Evolutionary conservation across 2,797 vertebrate genomes (phyloP).

Genomic region (Tamandua tetradactyla): DNA sequence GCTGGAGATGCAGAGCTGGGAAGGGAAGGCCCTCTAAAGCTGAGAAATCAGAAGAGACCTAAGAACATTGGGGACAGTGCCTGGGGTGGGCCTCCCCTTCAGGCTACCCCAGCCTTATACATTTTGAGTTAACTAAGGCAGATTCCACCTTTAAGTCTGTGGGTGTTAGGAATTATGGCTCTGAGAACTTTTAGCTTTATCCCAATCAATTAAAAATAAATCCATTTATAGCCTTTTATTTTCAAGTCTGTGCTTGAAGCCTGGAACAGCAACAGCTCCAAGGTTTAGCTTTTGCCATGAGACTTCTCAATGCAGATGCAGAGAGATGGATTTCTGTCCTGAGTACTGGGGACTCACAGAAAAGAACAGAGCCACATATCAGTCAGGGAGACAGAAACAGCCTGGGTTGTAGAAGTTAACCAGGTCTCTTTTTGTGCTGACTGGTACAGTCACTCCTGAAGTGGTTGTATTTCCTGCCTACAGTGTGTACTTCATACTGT

Average conservation of each 20-base stretch:
- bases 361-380: not conserved
- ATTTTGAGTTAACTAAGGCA: not conserved
- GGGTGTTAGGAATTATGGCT: not conserved
- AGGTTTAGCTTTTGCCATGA: not conserved
- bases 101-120: not conserved
- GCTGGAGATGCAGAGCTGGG: not conserved
- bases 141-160: not conserved
- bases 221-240: not conserved
- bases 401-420: not conserved
- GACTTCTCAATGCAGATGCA: not conserved
- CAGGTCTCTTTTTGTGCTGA: no score
- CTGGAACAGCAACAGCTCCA: not conserved
- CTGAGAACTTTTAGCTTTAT: not conserved
- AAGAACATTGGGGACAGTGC: not conserved
- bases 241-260: not conserved
- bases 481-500: rapidly evolving
- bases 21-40: not conserved
- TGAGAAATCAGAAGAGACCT: not conserved
- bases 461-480: not conserved
- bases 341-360: not conserved
- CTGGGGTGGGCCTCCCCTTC: rapidly evolving
- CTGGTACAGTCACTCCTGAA: not conserved
- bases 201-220: constrained; percentile 1
- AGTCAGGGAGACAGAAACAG: not conserved
- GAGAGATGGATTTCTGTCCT: not conserved